A percentile compares a stretch with the other conserved stretches of the same genome.
These are phyloP conservation scores for Microcebus murinus DNA, from an alignment of 2,113 vertebrate genomes.

Conservation along the genomic window DNA sequence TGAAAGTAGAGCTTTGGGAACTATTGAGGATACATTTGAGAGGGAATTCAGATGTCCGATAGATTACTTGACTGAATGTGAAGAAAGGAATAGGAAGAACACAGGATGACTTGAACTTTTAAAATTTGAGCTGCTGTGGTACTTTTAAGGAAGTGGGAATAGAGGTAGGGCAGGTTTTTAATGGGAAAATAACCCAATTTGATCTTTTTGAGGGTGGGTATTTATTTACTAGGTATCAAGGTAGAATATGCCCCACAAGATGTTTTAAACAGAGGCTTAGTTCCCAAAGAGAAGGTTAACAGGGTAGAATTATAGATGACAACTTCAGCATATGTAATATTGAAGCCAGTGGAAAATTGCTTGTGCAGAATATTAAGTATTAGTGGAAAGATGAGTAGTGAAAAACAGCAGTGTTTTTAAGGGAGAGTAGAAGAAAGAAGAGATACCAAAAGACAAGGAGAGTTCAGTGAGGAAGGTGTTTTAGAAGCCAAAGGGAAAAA, in stretches of 20 bases:
- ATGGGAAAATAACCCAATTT: not conserved
- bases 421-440: not conserved
- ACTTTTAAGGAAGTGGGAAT: not conserved
- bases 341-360: not conserved
- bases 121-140: not conserved
- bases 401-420: slow-evolving; percentile 25
- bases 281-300: not conserved
- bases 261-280: not conserved
- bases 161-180: not conserved
- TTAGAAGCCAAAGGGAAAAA: not conserved
- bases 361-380: not conserved
- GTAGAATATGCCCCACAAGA: not conserved
- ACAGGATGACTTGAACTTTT: not conserved
- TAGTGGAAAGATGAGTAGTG: not conserved
- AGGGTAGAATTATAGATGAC: not conserved
- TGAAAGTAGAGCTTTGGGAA: not conserved
- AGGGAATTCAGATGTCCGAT: not conserved
- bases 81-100: not conserved
- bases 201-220: not conserved
- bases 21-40: not conserved
- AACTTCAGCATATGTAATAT: not conserved
- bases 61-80: not conserved
- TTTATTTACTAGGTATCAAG: not conserved
- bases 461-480: not conserved
- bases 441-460: not conserved